phyloP scores from a whole-genome alignment of 2,888 invertebrate genomes.

The Sialis fuliginosa region DNA sequence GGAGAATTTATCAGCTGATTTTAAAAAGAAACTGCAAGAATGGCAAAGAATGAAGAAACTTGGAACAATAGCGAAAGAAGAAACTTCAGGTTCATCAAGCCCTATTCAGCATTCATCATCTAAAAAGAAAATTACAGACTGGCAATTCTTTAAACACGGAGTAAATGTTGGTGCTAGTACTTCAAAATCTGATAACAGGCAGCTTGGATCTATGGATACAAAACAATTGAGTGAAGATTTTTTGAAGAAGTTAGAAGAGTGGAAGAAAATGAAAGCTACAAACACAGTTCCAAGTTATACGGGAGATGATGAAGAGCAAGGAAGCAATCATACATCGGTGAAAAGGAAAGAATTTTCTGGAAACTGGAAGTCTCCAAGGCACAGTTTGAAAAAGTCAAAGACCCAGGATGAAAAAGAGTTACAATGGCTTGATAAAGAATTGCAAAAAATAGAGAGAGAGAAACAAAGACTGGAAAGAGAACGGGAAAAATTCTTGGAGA shows the following conservation, averaged over 20 bases:
- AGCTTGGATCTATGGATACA: constrained; percentile 30
- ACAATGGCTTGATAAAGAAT: constrained; percentile 37
- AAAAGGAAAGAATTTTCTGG: constrained; percentile 19
- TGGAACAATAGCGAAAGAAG: constrained; percentile 8
- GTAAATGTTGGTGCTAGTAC: constrained; percentile 17
- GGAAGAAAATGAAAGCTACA: constrained; percentile 60
- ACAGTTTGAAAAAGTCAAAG: constrained; percentile 19
- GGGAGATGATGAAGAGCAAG: constrained; percentile 11
- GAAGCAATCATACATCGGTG: constrained; percentile 18
- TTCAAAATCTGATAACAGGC: constrained; percentile 6
- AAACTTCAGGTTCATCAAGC: constrained; percentile 9
- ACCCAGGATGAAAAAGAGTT: constrained; percentile 30
- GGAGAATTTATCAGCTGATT: constrained; percentile 59
- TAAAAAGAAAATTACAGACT: constrained; percentile 34
- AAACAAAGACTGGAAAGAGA: constrained; percentile 40
- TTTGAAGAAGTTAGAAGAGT: constrained; percentile 66
- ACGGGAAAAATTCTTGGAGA: constrained; percentile 41
- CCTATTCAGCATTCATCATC: constrained; percentile 13
- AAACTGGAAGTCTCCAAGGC: constrained; percentile 12
- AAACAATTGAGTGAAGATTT: constrained; percentile 66
- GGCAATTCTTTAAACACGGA: constrained; percentile 39
- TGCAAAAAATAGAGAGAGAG: constrained; percentile 40
- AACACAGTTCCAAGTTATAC: constrained; percentile 31
- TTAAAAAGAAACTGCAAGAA: constrained; percentile 67
- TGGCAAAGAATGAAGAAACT: constrained; percentile 59